These are phyloP conservation scores for Bolinopsis microptera DNA, from an alignment of 37 sponge, comb jelly and placozoan genomes.

Conservation along the genomic window DNA sequence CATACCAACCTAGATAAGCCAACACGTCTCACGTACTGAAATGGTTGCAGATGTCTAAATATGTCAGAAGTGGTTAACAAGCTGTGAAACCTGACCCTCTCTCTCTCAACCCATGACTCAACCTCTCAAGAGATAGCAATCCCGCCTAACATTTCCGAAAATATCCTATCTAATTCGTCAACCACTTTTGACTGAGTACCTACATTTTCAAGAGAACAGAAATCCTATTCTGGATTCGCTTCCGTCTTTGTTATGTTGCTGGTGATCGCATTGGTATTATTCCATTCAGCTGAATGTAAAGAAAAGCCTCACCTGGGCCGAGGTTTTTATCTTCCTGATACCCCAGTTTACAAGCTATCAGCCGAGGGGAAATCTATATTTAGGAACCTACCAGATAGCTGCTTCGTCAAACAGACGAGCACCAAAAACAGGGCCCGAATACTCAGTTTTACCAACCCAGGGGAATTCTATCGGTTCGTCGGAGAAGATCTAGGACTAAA, in stretches of 20 bases:
- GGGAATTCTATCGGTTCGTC: background rate
- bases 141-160: background rate
- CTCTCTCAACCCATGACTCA: background rate
- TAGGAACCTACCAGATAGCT: background rate
- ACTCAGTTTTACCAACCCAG: background rate
- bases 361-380: constrained; percentile 3
- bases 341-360: background rate
- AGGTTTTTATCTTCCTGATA: constrained; percentile 48
- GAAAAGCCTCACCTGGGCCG: constrained; percentile 12
- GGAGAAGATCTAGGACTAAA: background rate
- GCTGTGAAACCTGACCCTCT: background rate
- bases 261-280: background rate
- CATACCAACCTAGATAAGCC: background rate
- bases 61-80: background rate
- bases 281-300: background rate
- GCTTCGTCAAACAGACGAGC: background rate
- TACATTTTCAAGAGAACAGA: too few relatives aligned
- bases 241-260: background rate
- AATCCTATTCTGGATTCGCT: too few relatives aligned
- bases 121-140: background rate
- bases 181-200: background rate
- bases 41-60: background rate
- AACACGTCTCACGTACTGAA: background rate
- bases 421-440: background rate
- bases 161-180: background rate